Conservation (phyloP, 2,113 vertebrate genomes). For the Ochotona princeps region DNA sequence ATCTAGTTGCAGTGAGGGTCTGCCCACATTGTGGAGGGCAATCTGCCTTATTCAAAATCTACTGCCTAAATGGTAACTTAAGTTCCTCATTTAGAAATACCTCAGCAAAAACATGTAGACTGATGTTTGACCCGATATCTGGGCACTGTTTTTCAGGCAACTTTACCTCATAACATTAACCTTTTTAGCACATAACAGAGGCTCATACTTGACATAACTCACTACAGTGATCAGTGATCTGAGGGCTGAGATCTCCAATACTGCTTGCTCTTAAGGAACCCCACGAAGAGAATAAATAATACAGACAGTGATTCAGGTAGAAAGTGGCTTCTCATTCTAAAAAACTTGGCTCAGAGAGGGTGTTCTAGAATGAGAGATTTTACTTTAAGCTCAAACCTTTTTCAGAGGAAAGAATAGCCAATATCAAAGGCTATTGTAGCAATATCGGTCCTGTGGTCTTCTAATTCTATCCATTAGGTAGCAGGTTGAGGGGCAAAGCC, state of each 20-base stretch:
- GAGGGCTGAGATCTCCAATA: neutral
- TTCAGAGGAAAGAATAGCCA: neutral
- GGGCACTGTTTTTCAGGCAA: neutral
- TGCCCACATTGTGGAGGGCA: neutral
- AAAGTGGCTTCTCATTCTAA: neutral
- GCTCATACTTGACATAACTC: neutral
- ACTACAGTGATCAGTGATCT: neutral
- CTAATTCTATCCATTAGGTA: neutral
- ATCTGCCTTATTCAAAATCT: neutral
- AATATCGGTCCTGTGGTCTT: neutral
- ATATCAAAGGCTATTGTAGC: neutral
- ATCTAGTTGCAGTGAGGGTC: neutral
- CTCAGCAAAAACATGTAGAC: neutral
- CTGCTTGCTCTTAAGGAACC: neutral
- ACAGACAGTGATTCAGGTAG: neutral
- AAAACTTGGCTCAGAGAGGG: neutral
- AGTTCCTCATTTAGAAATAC: neutral
- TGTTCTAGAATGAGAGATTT: neutral
- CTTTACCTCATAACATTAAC: neutral
- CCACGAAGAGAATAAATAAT: neutral
- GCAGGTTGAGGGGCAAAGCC: neutral
- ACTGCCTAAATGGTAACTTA: neutral
- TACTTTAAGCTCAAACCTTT: neutral
- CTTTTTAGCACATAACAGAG: neutral
- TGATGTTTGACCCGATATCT: neutral